Percentiles rank a stretch among this genome's conserved stretches.
Conservation (phyloP, 2,113 vertebrate genomes). For the Actinemys pallida region DNA sequence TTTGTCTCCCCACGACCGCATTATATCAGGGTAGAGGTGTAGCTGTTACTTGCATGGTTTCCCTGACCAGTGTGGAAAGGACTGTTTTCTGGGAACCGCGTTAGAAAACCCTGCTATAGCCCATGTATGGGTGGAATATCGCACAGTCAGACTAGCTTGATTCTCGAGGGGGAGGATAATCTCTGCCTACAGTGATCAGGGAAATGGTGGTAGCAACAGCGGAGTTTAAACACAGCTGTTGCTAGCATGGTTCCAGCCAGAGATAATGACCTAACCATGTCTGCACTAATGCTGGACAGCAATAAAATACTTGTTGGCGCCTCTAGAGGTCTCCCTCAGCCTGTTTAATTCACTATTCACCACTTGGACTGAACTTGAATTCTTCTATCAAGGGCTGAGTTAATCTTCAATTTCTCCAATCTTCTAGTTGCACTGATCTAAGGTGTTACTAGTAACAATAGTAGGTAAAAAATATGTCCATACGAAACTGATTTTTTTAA, state of each 20-base stretch:
- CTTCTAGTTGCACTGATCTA: neutral
- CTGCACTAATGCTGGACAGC: neutral
- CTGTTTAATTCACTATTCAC: rapidly evolving
- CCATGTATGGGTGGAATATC: neutral
- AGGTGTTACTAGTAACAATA: neutral
- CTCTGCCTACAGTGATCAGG: neutral
- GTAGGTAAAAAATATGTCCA: rapidly evolving
- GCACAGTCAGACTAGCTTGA: neutral
- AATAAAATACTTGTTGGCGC: neutral
- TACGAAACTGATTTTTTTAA: neutral
- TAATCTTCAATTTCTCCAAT: neutral
- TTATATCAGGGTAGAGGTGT: too few relatives aligned
- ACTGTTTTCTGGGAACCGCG: neutral
- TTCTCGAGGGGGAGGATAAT: rapidly evolving
- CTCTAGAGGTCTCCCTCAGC: constrained; percentile 70
- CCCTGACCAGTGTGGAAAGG: rapidly evolving
- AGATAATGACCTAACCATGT: rapidly evolving
- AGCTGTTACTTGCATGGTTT: neutral
- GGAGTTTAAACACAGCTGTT: neutral
- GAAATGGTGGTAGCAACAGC: neutral
- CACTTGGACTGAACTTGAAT: neutral
- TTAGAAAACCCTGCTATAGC: neutral
- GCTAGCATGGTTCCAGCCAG: neutral
- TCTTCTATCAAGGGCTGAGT: too few relatives aligned
- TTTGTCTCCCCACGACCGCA: too few relatives aligned